Evolutionary conservation across 2,888 invertebrate genomes (phyloP).

Genomic region (Tortrix viridana): DNA sequence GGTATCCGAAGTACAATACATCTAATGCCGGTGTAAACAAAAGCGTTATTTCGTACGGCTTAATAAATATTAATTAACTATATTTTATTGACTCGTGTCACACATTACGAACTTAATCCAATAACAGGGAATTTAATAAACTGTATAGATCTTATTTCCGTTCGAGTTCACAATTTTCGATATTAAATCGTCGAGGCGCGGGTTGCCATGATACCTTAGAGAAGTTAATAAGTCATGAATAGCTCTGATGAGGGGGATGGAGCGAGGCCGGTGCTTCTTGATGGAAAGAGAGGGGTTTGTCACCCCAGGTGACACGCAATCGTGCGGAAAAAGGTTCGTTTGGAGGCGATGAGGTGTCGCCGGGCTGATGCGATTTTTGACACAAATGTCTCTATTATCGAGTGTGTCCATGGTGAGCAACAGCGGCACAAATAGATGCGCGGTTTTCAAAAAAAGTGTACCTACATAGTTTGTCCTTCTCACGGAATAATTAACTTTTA

Average conservation of each 20-base stretch:
- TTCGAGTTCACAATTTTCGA: conserved; percentile 80
- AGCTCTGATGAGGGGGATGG: conserved; percentile 63
- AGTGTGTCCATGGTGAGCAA: too few relatives aligned
- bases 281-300: conserved; percentile 55
- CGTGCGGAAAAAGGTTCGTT: conserved; percentile 80
- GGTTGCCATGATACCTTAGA: conserved; percentile 83
- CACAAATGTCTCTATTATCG: conserved; percentile 43
- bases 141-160: conserved; percentile 68
- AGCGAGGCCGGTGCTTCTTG: conserved; percentile 46
- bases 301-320: conserved; percentile 77
- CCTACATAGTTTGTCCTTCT: too few relatives aligned
- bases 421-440: too few relatives aligned
- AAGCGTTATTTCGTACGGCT: too few relatives aligned
- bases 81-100: neutral
- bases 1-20: too few relatives aligned
- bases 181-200: conserved; percentile 74
- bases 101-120: conserved; percentile 25
- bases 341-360: conserved; percentile 71
- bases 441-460: too few relatives aligned
- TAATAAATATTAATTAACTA: too few relatives aligned
- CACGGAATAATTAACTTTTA: too few relatives aligned
- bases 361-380: conserved; percentile 61
- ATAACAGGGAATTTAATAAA: conserved; percentile 74
- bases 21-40: too few relatives aligned
- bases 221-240: conserved; percentile 84